A percentile compares a stretch with the other conserved stretches of the same genome.
phyloP scores from a whole-genome alignment of 2,888 invertebrate genomes.

The Brachyptera risi region DNA sequence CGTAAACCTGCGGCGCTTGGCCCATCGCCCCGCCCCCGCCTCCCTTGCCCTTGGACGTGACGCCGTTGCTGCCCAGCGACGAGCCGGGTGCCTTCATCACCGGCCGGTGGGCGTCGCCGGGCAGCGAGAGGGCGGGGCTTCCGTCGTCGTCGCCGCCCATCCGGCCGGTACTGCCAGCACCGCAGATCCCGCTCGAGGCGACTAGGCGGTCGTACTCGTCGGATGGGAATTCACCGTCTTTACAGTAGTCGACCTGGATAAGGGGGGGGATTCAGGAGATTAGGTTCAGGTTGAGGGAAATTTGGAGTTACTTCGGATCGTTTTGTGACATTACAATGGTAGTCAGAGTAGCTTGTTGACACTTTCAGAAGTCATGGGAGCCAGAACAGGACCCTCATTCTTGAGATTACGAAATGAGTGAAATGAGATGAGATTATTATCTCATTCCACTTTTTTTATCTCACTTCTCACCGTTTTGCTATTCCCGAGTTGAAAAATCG shows the following conservation, averaged over 20 bases:
- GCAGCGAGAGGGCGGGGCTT: background rate
- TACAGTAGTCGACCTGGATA: background rate
- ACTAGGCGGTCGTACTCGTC: conserved; percentile 2
- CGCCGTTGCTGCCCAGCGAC: background rate
- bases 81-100: background rate
- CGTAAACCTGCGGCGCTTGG: background rate
- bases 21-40: background rate
- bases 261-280: too few species aligned
- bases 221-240: background rate
- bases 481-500: too few species aligned
- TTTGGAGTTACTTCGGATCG: too few species aligned
- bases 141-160: background rate
- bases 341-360: too few species aligned
- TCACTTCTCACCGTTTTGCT: too few species aligned
- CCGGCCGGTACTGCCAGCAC: background rate
- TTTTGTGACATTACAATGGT: too few species aligned
- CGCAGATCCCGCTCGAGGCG: background rate
- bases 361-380: too few species aligned
- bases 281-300: too few species aligned
- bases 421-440: too few species aligned
- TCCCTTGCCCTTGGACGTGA: background rate
- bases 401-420: too few species aligned
- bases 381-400: too few species aligned
- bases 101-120: background rate
- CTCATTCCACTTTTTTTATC: too few species aligned